These are phyloP conservation scores for Machimus atricapillus DNA, from an alignment of 2,888 invertebrate species.

Conservation along the genomic window DNA sequence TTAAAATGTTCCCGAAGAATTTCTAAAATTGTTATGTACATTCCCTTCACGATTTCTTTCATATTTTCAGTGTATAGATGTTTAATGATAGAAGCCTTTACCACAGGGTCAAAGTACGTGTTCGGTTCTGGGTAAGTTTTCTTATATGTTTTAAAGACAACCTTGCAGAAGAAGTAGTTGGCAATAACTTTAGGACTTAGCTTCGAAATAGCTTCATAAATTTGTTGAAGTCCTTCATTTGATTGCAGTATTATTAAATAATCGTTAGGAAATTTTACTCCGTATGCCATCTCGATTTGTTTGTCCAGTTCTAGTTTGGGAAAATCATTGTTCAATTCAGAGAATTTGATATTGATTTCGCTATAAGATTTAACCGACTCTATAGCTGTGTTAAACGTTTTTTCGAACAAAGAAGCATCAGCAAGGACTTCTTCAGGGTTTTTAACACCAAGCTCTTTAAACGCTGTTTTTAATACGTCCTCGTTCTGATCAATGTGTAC, in stretches of 20 bases:
- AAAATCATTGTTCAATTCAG: neutral
- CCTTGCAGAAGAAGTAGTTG: neutral
- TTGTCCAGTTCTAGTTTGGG: neutral
- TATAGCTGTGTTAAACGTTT: neutral
- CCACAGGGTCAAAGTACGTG: neutral
- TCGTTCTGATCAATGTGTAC: neutral
- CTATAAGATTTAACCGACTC: neutral
- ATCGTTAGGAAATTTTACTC: neutral
- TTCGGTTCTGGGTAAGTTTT: neutral
- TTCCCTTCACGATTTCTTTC: neutral
- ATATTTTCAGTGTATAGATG: neutral
- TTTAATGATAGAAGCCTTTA: neutral
- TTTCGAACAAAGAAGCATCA: neutral
- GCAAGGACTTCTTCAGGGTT: neutral
- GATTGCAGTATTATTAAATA: neutral
- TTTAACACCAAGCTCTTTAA: neutral
- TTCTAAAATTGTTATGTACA: neutral
- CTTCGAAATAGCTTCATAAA: neutral
- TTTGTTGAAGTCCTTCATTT: neutral
- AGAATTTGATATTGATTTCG: neutral
- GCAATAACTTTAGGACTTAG: neutral
- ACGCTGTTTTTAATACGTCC: neutral
- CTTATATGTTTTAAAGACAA: neutral
- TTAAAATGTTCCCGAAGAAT: neutral
- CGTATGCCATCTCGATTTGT: neutral